phyloP scores from a whole-genome alignment of 2,797 vertebrate species.

The Rhinichthys osculus region DNA sequence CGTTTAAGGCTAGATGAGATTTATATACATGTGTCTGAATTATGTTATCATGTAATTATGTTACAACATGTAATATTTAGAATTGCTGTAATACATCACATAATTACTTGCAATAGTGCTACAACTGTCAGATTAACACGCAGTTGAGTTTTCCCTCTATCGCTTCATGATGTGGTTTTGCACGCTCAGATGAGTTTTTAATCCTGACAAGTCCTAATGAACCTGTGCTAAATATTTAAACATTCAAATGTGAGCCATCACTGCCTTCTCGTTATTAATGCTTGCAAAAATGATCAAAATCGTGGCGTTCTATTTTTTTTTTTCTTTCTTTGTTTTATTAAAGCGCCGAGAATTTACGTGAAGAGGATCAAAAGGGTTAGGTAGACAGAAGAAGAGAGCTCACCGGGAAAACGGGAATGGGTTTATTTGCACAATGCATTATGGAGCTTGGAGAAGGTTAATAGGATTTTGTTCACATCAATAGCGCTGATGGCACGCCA shows the following conservation, averaged over 20 bases:
- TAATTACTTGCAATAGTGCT: constrained; percentile 30
- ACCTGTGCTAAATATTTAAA: constrained; percentile 34
- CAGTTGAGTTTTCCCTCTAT: neutral
- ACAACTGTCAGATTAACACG: constrained; percentile 1
- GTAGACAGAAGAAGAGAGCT: constrained; percentile 41
- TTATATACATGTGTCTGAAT: neutral
- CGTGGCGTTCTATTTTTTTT: neutral
- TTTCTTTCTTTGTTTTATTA: neutral
- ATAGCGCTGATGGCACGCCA: constrained; percentile 55
- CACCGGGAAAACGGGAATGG: constrained; percentile 54
- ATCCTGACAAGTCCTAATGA: constrained; percentile 41
- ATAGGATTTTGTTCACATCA: constrained; percentile 79
- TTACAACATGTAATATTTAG: neutral
- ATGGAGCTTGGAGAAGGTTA: constrained; percentile 67
- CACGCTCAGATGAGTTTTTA: constrained; percentile 24
- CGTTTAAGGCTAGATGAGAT: no score
- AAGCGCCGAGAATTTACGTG: constrained; percentile 38
- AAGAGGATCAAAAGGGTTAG: constrained; percentile 40
- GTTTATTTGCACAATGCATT: constrained; percentile 72
- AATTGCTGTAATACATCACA: neutral
- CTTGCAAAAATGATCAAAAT: constrained; percentile 11
- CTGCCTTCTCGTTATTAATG: neutral
- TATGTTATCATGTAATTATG: neutral
- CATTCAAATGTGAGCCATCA: constrained; percentile 19
- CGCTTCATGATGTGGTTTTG: neutral